Base-by-base conservation (phyloP, 2,113 vertebrate genomes). In the Dipodomys spectabilis region DNA sequence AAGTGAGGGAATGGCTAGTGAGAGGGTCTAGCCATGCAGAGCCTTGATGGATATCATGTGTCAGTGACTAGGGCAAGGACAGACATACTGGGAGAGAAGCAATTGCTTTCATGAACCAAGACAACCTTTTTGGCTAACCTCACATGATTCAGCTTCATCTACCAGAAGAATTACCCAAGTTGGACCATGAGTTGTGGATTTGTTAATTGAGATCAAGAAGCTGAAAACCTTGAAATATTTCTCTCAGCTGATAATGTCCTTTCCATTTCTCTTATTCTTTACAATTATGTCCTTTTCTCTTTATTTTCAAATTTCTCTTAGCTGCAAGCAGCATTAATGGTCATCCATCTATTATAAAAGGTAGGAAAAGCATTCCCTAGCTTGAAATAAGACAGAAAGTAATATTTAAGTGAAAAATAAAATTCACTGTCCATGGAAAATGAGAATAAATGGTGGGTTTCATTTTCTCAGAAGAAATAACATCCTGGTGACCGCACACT, bases 351-450 rank as follows among this genome's bases (percentile, higher is more conserved):
- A 94, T 95, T 74, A n/a, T 0, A 92, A 74, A 93, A 88, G 92
- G 94, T 85, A 97, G 88, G 84, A 62, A 57, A 92, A 96, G 89
- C 23, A 94, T 97, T 95, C 95, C 92, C 95, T 94, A 97, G 71
- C 93, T 49, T 5, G 7, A 64, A 97, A 97, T 92, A 96, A 96
- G 82, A 16, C 90, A 65, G 78, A 91, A 53, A 32, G 39, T 30
- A 5, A 60, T 92, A 82, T 95, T 98, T 96, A 68, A 86, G 1
- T 72, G 73, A 93, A 90, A 84, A 97, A 96, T 91, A 97, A 92
- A 94, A 72, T 35, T 15, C 93, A 0, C 73, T 86, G 93, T 95
- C 90, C 83, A 75, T 90, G 28, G 28, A 0, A 86, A 96, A 97
- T 97, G 74, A 92, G n/a, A 65, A 71, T 53, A 71, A 35, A 88